Evolutionary conservation across 2,888 invertebrate genomes (phyloP), one percentile per base, ranked within the genome.

Genomic region (Drosophila borborema): DNA sequence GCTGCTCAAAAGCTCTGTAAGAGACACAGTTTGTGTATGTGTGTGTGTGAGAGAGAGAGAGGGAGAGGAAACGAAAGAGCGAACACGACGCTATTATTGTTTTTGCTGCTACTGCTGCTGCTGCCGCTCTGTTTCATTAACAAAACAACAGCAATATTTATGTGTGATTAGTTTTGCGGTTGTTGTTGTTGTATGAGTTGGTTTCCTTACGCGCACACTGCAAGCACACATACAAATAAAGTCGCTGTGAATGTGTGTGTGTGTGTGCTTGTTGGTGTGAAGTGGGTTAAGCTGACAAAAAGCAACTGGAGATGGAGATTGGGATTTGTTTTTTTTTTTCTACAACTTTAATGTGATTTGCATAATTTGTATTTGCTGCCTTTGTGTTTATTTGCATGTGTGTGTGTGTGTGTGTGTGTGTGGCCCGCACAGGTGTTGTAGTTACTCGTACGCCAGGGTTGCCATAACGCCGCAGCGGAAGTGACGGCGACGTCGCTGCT

Each of bases 231-330:
- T 70, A 72, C 79, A 72, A 9, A 31, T 14, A 40, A 69, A 72
- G 43, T 48, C 49, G 64, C 16, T 43, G 58, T 38, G 20, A 34
- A 40, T 31, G 18, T 38, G 20, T 40, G 40, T 31, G 18, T 53
- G 36, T 72, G 60, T 53, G 51, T 41, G 41, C 63, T 63, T 66
- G 61, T 72, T 45, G 56, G 72, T 82, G 81, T 77, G 90, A 89
- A 89, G 89, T 90, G 87, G 90, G 89, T 89, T 89, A 89, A 83
- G 71, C 73, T 76, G 71, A 72, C 76, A 72, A 79, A 80, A 78
- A 78, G 66, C 74, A 84, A 86, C 72, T 70, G 72, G 71, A 80
- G 81, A 79, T 77, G 84, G 72, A 62, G 48, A 76, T 77, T 83
- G 67, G 72, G 36, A 64, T 64, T 60, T 65, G 31, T 54, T 23